Base-by-base conservation (phyloP, 2,888 invertebrate species). In the Epistrophella euchroma region DNA sequence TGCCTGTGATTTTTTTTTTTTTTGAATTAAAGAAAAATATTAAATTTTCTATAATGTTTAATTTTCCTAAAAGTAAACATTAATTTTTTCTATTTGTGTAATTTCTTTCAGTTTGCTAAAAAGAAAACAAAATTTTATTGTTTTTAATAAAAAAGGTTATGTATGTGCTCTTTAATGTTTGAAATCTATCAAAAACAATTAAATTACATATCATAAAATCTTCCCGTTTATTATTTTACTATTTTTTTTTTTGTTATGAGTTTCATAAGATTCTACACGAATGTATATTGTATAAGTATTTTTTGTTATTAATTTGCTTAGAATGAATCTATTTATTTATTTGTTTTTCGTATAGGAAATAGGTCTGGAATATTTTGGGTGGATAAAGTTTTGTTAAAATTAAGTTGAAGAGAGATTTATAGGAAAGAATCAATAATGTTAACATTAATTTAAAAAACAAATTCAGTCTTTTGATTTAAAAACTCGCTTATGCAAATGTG, bases 221-320 rank as follows among this genome's bases (percentile, higher is more conserved):
- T 52, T 76, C 45, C 55, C 68, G 25, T 52, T 68, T 45, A 56
- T 66, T 56, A 3, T 11, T 55, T 62, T 52, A 35, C 5, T 68
- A 10, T 47, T 45, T 58, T 66, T 58, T 58, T 62, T 43, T 43
- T 37, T 73, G 25, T 60, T 71, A 55, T 58, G 55, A 78, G 35
- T 45, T 81, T 86, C 80, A 81, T 86, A 86, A 86, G 81, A 77
- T 81, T 70, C 62, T 77, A 81, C 77, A 86, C 73, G 37, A 47
- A 52, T 28, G 47, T 52, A 81, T 73, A 80, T 71, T 71, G 58
- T 43, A 47, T 64, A 50, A 43, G 62, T 70, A 71, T 28, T 82
- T 60, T 50, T 47, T 45, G 43, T 75, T 64, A 37, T 55, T 70
- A 47, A 70, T 64, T 66, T 68, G 25, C 22, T 70, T 78, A 58